Evolutionary conservation across 2,888 invertebrate species (phyloP), one percentile per base, ranked within the genome.

Genomic region (Nebria brevicollis): DNA sequence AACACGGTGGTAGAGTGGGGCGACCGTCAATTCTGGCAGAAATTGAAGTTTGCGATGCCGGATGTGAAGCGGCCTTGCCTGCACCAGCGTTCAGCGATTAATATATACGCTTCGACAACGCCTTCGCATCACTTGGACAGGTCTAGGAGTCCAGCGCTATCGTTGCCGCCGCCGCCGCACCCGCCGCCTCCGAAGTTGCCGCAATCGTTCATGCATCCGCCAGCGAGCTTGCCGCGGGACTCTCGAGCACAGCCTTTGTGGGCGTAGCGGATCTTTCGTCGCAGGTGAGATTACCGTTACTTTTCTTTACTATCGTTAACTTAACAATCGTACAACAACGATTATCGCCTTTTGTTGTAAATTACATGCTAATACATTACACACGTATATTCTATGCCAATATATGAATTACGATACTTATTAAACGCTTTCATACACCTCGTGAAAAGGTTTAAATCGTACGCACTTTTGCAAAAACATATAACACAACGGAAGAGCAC

Each of bases 1-100:
- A 96, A 96, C 90, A 96, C 96, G 86, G 95, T 96, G 89, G 94
- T 98, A 87, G 95, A 96, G 89, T 97, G 96, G 95, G 96, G 96
- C 84, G 98, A 98, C 90, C 95, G 96, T 88, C 94, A 96, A 88
- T 98, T 98, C 91, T 98, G 98, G 98, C 97, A 97, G 88, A 98
- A 98, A 90, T 91, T 98, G 83, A 94, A 95, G 87, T 96, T 96
- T 87, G 95, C 97, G 79, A 94, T 98, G 93, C 97, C 97, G 82
- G 95, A 96, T 89, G 92, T 93, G 85, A 91, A 93, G 88, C 91
- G 92, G 89, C 86, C 88, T 20, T 92, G 93, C 89, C 90, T 92
- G 84, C 92, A 93, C 88, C 93, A 92, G 87, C 91, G 92, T 85
- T 93, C 94, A 83, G 92, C 93, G 84, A 92, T 93, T 86, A 94